Base-by-base conservation (phyloP, 2,888 invertebrate species). In the Fragum fragum region DNA sequence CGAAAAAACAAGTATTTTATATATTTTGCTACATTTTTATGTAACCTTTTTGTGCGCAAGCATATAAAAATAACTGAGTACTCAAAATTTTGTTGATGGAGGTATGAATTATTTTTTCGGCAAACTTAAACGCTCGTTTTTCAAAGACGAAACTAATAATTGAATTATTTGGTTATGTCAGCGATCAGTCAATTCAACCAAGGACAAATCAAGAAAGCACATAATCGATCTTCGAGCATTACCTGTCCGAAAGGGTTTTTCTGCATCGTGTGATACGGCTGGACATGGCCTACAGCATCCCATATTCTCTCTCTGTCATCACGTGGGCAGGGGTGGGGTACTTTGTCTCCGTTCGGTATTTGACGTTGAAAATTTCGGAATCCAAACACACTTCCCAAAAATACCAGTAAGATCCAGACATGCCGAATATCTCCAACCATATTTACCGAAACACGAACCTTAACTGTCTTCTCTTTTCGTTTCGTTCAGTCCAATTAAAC, bases 181-280 rank as follows among this genome's bases (percentile, higher is more conserved):
- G n/a, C n/a, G n/a, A n/a, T n/a, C n/a, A n/a, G n/a, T n/a, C n/a
- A n/a, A n/a, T n/a, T n/a, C n/a, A n/a, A n/a, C n/a, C n/a, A n/a
- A n/a, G n/a, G n/a, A n/a, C n/a, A n/a, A n/a, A n/a, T n/a, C n/a
- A n/a, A n/a, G n/a, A n/a, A n/a, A n/a, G n/a, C n/a, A n/a, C n/a
- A n/a, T n/a, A n/a, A n/a, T n/a, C n/a, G n/a, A n/a, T n/a, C n/a
- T n/a, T n/a, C n/a, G n/a, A n/a, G n/a, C n/a, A n/a, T 66, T 26
- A 66, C 66, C n/a, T 23, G 9, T 23, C 66, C 66, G 26, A 66
- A 66, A 1, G 42, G 23, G 16, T 66, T 66, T 26, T 66, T 66
- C n/a, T 23, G 0, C 7, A 2, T 23, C 2, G 21, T 23, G 26
- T 66, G 42, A 23, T 66, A 66, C 6, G 66, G 26, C 21, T 66